Evolutionary conservation across 2,113 vertebrate species (phyloP).

Genomic region (Trogon surrucura): DNA sequence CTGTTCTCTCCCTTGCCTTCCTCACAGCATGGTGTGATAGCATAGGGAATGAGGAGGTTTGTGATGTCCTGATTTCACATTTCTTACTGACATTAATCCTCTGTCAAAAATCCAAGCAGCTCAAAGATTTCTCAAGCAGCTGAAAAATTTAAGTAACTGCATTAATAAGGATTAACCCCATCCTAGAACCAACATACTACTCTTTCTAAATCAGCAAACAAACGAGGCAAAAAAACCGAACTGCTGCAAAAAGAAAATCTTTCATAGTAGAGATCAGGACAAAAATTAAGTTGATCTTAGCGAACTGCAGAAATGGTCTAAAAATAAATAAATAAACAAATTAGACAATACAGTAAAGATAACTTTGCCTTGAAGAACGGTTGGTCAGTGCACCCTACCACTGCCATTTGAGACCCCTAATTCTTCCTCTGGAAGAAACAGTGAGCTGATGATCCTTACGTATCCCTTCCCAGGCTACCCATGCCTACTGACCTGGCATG

Average conservation of each 20-base stretch:
- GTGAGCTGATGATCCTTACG: neutral
- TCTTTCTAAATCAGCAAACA: neutral
- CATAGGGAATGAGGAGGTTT: neutral
- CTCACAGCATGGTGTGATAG: neutral
- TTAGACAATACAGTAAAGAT: neutral
- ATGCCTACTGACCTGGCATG: neutral
- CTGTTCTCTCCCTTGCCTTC: neutral
- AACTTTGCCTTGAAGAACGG: neutral
- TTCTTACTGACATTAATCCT: slow-evolving; percentile 46
- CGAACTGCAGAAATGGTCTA: neutral
- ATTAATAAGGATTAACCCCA: slow-evolving; percentile 44
- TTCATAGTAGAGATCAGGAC: neutral
- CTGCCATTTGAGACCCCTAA: neutral
- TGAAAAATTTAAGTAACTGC: neutral
- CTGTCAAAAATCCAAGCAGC: slow-evolving; percentile 43
- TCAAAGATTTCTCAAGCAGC: slow-evolving; percentile 35
- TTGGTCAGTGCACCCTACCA: neutral
- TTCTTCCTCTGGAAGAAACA: neutral
- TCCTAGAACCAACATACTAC: neutral
- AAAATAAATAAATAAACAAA: neutral
- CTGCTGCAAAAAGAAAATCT: neutral
- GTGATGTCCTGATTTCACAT: neutral
- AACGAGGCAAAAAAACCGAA: neutral
- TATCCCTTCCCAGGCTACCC: neutral
- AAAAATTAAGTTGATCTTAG: neutral